Evolutionary conservation across 37 sponge, comb jelly and placozoan genomes (phyloP).

Genomic region (Diacarnus erythraeanus): DNA sequence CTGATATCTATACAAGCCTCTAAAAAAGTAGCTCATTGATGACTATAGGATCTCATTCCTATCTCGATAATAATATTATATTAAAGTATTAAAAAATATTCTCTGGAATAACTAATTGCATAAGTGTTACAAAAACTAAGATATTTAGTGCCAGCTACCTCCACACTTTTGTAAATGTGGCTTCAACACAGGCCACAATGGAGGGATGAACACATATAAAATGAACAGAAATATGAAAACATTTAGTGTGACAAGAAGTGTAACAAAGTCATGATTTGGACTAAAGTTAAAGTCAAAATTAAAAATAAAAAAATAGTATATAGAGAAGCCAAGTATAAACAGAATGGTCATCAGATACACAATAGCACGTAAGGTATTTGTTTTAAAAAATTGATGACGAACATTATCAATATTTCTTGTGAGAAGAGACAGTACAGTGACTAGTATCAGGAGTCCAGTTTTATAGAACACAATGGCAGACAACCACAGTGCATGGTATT

Average conservation of each 20-base stretch:
- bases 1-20: too few relatives aligned
- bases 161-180: neutral
- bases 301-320: neutral
- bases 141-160: neutral
- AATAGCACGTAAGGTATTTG: neutral
- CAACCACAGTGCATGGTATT: neutral
- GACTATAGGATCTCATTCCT: too few relatives aligned
- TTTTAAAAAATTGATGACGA: neutral
- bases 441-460: neutral
- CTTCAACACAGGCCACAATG: neutral
- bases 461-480: neutral
- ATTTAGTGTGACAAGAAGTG: neutral
- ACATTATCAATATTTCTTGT: neutral
- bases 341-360: slow-evolving; percentile 7
- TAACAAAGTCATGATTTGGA: neutral
- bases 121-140: too few relatives aligned
- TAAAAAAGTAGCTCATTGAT: too few relatives aligned
- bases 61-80: too few relatives aligned
- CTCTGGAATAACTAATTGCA: too few relatives aligned
- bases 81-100: too few relatives aligned
- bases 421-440: neutral
- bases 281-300: neutral
- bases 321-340: neutral
- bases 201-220: neutral
- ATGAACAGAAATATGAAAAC: neutral